Evolutionary conservation across 2,113 vertebrate species (phyloP), one percentile per base, ranked within the genome.

Genomic region (Balaenoptera acutorostrata): DNA sequence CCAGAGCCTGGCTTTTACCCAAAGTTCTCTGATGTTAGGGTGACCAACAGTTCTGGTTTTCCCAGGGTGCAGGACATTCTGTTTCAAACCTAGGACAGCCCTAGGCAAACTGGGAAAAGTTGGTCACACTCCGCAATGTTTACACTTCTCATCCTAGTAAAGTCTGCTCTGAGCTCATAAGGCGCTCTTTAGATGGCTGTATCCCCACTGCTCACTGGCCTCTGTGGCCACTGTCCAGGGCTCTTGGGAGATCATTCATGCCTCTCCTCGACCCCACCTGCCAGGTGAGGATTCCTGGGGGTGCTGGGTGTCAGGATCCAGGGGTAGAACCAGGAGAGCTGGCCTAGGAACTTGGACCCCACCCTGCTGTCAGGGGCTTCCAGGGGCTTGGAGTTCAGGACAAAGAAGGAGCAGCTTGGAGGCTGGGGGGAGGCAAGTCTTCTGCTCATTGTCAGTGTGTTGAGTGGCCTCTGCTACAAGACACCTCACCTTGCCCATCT

Each of bases 151-250:
- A 7, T 8, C 13, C 31, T 33, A 3, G 10, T 23, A 1, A 49
- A 23, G 31, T n/a, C 29, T 0, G 0, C 86, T 31, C 71, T n/a
- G n/a, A 61, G 63, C 39, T 36, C 0, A 0, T 1, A 5, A 29
- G 41, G 72, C 9, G 41, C 25, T 44, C 52, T 55, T 27, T 20
- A 23, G 23, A 17, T 1, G 12, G 31, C 72, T 21, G 36, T 13
- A n/a, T 3, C 14, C 41, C 39, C 46, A 9, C 11, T 21, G 44
- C 21, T 41, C 20, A 0, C n/a, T 33, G 29, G 69, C 25, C 57
- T 33, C 57, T 5, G 18, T 0, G 13, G 27, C 23, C 31, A 12
- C 31, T 1, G 3, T 55, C 11, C 18, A 23, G 20, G 31, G 12
- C 33, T 75, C 74, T 46, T 68, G 29, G 44, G 57, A 86, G 29